Conservation (phyloP, 2,797 vertebrate genomes). For the Rhodeus uyekii region DNA sequence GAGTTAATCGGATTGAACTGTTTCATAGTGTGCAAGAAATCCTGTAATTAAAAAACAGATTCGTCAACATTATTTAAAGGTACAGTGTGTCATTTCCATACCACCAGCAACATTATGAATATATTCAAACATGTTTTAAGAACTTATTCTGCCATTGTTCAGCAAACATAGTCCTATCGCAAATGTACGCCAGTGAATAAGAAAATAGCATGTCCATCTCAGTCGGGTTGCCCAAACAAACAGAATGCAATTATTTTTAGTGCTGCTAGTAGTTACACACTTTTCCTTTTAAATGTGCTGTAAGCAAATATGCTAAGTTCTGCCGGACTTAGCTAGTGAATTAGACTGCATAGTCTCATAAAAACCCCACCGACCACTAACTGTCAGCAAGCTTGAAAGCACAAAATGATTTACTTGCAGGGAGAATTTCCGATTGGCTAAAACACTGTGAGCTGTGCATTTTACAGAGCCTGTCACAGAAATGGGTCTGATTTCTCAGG, state of each 20-base stretch:
- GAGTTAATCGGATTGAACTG: conserved; percentile 14
- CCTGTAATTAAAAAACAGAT: neutral
- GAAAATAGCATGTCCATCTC: neutral
- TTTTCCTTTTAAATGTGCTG: neutral
- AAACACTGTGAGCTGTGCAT: neutral
- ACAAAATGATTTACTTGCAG: neutral
- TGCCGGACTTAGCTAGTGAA: neutral
- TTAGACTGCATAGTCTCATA: neutral
- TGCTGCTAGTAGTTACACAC: neutral
- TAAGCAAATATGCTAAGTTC: neutral
- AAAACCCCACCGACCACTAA: neutral
- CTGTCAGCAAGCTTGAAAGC: neutral
- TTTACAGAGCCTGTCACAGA: neutral
- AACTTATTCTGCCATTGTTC: neutral
- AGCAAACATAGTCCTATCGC: neutral
- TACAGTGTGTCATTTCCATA: neutral
- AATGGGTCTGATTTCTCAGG: neutral
- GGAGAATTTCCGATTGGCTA: neutral
- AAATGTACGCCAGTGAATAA: neutral
- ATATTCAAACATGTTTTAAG: neutral
- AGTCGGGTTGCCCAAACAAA: neutral
- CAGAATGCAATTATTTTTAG: neutral
- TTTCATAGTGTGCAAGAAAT: conserved; percentile 4
- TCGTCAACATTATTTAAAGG: neutral
- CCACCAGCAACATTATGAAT: neutral